Conservation (phyloP, 2,113 vertebrate genomes). For the Gavialis gangeticus region DNA sequence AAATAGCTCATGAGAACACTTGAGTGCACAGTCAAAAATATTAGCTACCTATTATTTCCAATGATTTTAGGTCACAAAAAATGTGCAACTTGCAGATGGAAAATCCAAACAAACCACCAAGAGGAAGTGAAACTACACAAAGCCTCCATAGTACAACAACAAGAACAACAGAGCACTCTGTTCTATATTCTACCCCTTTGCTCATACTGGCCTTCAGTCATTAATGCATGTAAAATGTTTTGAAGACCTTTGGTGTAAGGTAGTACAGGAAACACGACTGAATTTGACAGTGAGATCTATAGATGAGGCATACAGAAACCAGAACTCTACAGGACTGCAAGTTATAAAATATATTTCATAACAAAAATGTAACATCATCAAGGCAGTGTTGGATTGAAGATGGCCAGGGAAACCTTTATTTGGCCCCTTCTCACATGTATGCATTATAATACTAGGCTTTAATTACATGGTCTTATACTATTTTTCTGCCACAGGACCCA, state of each 20-base stretch:
- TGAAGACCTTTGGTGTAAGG: background rate
- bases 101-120: conserved; percentile 29
- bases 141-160: conserved; percentile 40
- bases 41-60: conserved; percentile 27
- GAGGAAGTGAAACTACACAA: conserved; percentile 12
- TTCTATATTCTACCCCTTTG: background rate
- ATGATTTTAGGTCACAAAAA: conserved; percentile 1
- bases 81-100: conserved; percentile 9
- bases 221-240: conserved; percentile 29
- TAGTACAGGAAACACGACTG: background rate
- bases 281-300: conserved; percentile 2
- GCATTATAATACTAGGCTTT: background rate
- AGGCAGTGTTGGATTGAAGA: background rate
- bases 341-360: background rate
- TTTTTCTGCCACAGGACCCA: background rate
- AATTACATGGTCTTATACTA: background rate
- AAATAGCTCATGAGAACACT: conserved; percentile 29
- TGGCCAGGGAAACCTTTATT: background rate
- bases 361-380: background rate
- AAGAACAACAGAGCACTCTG: background rate
- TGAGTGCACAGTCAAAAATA: background rate
- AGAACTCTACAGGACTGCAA: background rate
- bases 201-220: background rate
- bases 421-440: background rate
- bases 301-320: background rate